Base-by-base conservation (phyloP, 2,888 invertebrate genomes). In the Schizaphis graminum region DNA sequence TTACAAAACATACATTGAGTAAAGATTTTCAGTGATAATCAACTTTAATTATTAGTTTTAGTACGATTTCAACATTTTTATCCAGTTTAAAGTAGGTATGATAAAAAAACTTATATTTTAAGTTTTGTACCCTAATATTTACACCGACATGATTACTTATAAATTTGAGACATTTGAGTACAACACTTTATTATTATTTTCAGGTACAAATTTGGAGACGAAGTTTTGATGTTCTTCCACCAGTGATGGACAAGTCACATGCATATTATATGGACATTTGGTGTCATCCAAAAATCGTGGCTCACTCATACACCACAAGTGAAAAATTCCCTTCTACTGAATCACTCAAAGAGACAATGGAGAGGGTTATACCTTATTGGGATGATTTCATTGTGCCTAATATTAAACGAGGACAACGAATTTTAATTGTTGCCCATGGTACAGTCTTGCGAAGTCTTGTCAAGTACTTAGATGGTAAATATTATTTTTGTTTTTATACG, bases 381-480 rank as follows among this genome's bases (percentile, higher is more conserved):
- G 96, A 96, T 96, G 95, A 97, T 96, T 95, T 95, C 94, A 95
- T 97, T 96, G 95, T 96, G 95, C 95, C 97, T 95, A 95, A 95
- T 94, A 95, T 96, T 91, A 95, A 95, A 94, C 95, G 95, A 41
- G 96, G 96, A 13, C 96, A 96, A 95, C 95, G 95, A 49, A 95
- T 96, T 90, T 95, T 96, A 85, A 95, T 96, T 90, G 96, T 96
- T 41, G 96, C 96, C 87, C 96, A 96, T 94, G 96, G 96, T 24
- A 96, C 96, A 94, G 95, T 95, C 92, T 95, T 96, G 49, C 95
- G 96, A 88, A 96, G 96, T 47, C 95, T 96, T 94, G 95, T 96
- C 56, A 96, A 96, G 95, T 95, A 96, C 95, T 95, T 96, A 85
- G 96, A 96, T 92, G 92, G 95, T 95, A 95, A 95, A 95, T 95